Evolutionary conservation across 2,113 vertebrate genomes (phyloP), one percentile per base, ranked within the genome.

Genomic region (Taxidea taxus): DNA sequence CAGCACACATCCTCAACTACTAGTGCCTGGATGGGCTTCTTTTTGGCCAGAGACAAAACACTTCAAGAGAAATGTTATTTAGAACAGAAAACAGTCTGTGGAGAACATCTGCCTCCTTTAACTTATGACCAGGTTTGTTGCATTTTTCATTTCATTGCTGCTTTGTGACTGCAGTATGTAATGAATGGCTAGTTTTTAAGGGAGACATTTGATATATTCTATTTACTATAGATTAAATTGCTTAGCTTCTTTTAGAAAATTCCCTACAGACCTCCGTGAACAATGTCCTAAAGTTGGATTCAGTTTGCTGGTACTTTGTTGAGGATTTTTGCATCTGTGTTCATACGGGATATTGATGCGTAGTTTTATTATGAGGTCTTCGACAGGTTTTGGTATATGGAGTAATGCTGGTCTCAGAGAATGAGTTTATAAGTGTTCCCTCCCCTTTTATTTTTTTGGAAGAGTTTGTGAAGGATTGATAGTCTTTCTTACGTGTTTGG

Each of bases 1-100:
- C 99, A 99, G 98, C 99, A 99, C 98, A 99, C 99, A 0, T 99
- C 99, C 58, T 99, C 99, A 95, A 99, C 99, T 97, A 99, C 99
- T 39, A 99, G 99, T 1, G 98, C 99, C 92, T 99, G 99, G 99
- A 97, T 99, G 91, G 99, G 99, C 51, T 99, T 99, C 99, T 99
- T 99, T 98, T 96, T 99, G 91, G 99, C 99, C 85, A 99, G 98
- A 92, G 99, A 99, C 93, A 99, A 98, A 90, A 39, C 97, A 1
- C 87, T 99, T 34, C 99, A 99, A 98, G 98, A 99, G 0, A 99
- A 98, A 96, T 99, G 99, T 98, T 99, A 98, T 2, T 98, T 97
- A 1, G 99, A 99, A 93, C 99, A 99, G 98, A 99, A 98, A 90
- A 97, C 98, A 0, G 99, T 99, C 31, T 99, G 99, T n/a, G 99